A percentile compares a stretch with the other conserved stretches of the same genome.
These are phyloP conservation scores for Epinephelus coioides DNA, from an alignment of 2,797 vertebrate species.

Conservation along the genomic window DNA sequence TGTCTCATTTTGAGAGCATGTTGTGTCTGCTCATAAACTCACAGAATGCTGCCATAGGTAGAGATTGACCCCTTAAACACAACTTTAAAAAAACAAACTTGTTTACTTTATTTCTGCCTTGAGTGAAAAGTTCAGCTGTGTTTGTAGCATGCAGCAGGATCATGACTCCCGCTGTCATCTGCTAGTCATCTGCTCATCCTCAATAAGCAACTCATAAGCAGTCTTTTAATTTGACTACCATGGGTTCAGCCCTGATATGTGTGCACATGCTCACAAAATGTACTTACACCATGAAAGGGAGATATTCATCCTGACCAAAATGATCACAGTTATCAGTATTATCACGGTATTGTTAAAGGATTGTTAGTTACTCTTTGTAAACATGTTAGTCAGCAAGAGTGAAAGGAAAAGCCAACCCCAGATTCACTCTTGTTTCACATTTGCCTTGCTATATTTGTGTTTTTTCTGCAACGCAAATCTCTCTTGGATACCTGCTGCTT, in stretches of 20 bases:
- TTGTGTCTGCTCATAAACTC: constrained; percentile 7
- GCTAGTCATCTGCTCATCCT: constrained; percentile 1
- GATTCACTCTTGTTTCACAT: no score
- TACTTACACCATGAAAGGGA: background rate
- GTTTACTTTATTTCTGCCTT: constrained; percentile 32
- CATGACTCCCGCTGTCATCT: constrained; percentile 11
- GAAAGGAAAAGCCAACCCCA: no score
- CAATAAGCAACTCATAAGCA: background rate
- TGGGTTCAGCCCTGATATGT: background rate
- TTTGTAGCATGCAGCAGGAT: constrained; percentile 1
- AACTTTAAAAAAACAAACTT: background rate
- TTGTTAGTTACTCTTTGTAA: no score
- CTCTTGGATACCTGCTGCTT: no score
- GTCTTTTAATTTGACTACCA: background rate
- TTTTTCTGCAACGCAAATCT: no score
- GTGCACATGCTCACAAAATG: background rate
- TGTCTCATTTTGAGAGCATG: constrained; percentile 19
- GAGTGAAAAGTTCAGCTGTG: constrained; percentile 26
- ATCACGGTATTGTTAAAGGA: no score
- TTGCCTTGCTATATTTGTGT: no score
- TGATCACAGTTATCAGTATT: no score
- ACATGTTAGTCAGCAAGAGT: no score
- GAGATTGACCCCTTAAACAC: constrained; percentile 25
- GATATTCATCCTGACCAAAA: background rate
- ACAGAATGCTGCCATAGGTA: constrained; percentile 2